Conservation (phyloP, 2,113 vertebrate genomes). For the Rallus limicola region DNA sequence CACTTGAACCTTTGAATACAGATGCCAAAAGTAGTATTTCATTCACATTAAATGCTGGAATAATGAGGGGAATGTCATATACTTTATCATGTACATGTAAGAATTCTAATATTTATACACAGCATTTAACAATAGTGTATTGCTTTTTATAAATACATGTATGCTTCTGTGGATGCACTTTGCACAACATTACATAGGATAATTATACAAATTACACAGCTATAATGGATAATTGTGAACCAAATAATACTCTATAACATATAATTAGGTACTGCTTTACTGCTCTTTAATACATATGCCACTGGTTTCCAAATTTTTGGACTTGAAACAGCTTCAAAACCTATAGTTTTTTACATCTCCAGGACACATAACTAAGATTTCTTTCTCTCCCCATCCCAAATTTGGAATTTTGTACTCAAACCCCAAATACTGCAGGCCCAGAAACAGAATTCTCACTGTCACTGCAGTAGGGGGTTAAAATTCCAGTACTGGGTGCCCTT, state of each 20-base stretch:
- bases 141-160: background rate
- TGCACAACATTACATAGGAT: background rate
- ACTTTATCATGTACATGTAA: background rate
- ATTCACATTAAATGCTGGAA: background rate
- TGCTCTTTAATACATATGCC: background rate
- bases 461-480: background rate
- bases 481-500: background rate
- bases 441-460: background rate
- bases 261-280: background rate
- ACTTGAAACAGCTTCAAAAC: background rate
- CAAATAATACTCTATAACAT: background rate
- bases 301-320: background rate
- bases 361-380: background rate
- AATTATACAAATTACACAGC: background rate
- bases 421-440: background rate
- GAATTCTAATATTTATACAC: background rate
- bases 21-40: background rate
- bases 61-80: background rate
- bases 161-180: background rate
- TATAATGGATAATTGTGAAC: background rate
- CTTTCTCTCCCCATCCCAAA: background rate
- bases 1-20: background rate
- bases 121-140: background rate
- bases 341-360: background rate
- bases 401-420: background rate